phyloP scores from a whole-genome alignment of 1,140 invertebrate genomes.

The Anastatus disparis region DNA sequence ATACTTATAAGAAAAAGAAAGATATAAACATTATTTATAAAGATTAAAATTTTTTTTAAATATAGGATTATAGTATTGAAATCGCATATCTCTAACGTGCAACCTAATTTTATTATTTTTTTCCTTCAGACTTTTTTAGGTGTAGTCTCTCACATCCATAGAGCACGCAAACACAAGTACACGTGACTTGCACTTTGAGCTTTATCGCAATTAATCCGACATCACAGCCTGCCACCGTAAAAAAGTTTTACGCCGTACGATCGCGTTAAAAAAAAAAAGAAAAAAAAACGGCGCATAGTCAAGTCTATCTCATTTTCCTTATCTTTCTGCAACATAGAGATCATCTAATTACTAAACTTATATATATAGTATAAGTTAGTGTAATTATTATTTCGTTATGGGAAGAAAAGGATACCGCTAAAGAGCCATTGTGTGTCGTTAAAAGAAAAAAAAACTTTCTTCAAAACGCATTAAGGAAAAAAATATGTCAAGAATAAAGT shows the following conservation, averaged over 20 bases:
- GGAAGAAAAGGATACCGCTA: conserved; percentile 12
- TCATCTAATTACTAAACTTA: conserved; percentile 32
- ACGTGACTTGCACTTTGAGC: conserved; percentile 20
- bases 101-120: not conserved
- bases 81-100: too few relatives aligned
- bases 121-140: not conserved
- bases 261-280: not conserved
- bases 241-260: not conserved
- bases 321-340: not conserved
- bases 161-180: not conserved
- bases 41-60: too few relatives aligned
- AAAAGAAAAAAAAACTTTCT: too few relatives aligned
- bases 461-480: conserved; percentile 14
- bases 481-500: conserved; percentile 35
- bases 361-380: too few relatives aligned
- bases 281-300: too few relatives aligned
- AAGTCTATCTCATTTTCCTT: too few relatives aligned
- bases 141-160: not conserved
- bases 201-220: conserved; percentile 23
- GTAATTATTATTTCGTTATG: conserved; percentile 23
- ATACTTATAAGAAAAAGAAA: too few relatives aligned
- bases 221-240: not conserved
- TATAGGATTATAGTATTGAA: too few relatives aligned
- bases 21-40: too few relatives aligned
- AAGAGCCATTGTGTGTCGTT: conserved; percentile 26